These are phyloP conservation scores for Tryphoninae sp. DNA, from an alignment of 2,888 invertebrate genomes.

Conservation along the genomic window DNA sequence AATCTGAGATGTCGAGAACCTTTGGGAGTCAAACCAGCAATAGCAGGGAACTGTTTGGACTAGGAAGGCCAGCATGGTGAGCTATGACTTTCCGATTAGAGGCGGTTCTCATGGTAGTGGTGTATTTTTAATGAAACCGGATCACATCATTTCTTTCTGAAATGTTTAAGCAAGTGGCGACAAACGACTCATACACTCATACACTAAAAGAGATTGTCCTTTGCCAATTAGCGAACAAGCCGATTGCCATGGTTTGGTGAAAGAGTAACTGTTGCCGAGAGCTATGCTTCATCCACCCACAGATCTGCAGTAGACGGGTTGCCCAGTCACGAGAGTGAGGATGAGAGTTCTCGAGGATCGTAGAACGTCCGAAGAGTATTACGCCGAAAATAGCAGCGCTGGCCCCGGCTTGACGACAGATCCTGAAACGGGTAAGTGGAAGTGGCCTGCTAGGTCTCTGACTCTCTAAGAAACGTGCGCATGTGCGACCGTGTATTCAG, in stretches of 20 bases:
- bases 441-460: conserved; percentile 39
- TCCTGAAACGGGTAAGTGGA: conserved; percentile 41
- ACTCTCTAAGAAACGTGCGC: conserved; percentile 6
- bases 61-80: neutral
- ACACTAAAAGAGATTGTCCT: conserved; percentile 1
- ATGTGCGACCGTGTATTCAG: neutral
- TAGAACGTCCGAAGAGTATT: conserved; percentile 29
- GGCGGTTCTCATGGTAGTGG: neutral
- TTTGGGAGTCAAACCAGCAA: conserved; percentile 15
- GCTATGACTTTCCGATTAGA: neutral
- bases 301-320: conserved; percentile 42
- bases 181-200: too few relatives aligned
- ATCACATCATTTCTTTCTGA: neutral
- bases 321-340: conserved; percentile 4
- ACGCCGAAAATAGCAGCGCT: conserved; percentile 30
- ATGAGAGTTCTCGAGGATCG: conserved; percentile 27
- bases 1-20: conserved; percentile 10
- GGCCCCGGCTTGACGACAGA: conserved; percentile 40
- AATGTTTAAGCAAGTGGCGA: too few relatives aligned
- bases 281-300: conserved; percentile 1
- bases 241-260: conserved; percentile 30
- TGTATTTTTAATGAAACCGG: neutral
- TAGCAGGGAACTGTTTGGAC: neutral
- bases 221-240: conserved; percentile 28
- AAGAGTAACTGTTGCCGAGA: conserved; percentile 33